phyloP scores from a whole-genome alignment of 2,113 vertebrate genomes.

The Rhinolophus sinicus region DNA sequence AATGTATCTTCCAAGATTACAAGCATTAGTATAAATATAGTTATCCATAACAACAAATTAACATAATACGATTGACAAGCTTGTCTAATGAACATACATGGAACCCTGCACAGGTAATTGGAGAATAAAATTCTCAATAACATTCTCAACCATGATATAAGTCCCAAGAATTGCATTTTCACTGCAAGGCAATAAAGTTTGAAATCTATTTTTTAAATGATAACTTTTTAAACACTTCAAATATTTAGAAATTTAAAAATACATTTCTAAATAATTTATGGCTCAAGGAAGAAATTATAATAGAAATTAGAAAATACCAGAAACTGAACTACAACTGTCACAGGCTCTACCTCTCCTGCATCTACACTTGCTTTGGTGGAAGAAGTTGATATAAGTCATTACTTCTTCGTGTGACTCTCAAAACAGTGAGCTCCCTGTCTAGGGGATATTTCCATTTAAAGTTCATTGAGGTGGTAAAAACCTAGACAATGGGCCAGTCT shows the following conservation, averaged over 20 bases:
- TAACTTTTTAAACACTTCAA: not conserved
- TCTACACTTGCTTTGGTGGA: not conserved
- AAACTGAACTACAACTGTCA: not conserved
- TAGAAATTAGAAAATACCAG: not conserved
- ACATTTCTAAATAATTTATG: not conserved
- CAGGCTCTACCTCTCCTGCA: not conserved
- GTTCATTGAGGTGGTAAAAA: not conserved
- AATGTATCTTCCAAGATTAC: conserved; percentile 39
- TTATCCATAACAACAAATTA: conserved; percentile 5
- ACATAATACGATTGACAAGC: not conserved
- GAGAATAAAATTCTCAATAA: not conserved
- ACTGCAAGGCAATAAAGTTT: not conserved
- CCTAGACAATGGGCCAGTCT: not conserved
- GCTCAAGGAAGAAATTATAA: not conserved
- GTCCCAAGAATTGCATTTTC: not conserved
- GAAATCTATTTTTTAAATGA: not conserved
- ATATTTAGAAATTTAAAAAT: not conserved
- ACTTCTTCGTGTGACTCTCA: not conserved
- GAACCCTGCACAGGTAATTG: not conserved
- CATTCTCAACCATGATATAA: not conserved
- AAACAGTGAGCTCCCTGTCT: not conserved
- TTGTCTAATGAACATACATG: not conserved
- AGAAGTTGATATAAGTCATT: not conserved
- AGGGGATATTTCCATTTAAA: not conserved
- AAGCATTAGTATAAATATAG: not conserved